Base-by-base conservation (phyloP, 2,888 invertebrate species). In the Lamellibrachia columna region DNA sequence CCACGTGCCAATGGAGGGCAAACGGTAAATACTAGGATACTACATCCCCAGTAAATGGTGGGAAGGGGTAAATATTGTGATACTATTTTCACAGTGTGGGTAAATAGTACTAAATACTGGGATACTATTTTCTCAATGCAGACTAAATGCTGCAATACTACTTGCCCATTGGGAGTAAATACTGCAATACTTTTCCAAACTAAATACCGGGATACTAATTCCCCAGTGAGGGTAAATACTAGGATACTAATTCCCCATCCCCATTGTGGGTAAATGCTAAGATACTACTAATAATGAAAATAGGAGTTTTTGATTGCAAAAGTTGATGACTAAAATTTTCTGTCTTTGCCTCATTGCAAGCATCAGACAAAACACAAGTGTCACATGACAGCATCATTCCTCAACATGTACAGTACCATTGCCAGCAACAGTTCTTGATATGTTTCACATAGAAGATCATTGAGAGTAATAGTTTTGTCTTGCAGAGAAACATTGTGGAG, bases 401-500 rank as follows among this genome's bases (percentile, higher is more conserved):
- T 22, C n/a, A 75, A 75, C n/a, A 75, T 75, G 2, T 15, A 75
- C 75, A 58, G 15, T 58, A 8, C 15, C 58, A 11, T 58, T 58
- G 58, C 11, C 58, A 58, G 15, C 58, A 58, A 58, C 11, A 15
- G 58, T 58, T 58, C 15, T 58, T 40, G 40, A 40, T 40, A 40
- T 40, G 40, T 0, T 40, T 40, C 40, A 40, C 40, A 40, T 40
- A 40, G 40, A 40, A 40, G 75, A 15, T 75, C 6, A n/a, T 15
- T 28, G n/a, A n/a, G 52, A 52, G 9, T 92, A 22, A 52, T n/a
- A 53, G 60, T 15, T 53, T 15, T 75, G 75, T 75, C 22, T 22
- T 75, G 6, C 92, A 92, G 92, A 60, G 53, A 90, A 92, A 92
- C 90, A 90, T 91, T 7, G 28, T 90, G 55, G 91, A 91, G 60